Evolutionary conservation across 53 echinoderm and acorn worm species (phyloP).

Genomic region (Paracentrotus lividus): DNA sequence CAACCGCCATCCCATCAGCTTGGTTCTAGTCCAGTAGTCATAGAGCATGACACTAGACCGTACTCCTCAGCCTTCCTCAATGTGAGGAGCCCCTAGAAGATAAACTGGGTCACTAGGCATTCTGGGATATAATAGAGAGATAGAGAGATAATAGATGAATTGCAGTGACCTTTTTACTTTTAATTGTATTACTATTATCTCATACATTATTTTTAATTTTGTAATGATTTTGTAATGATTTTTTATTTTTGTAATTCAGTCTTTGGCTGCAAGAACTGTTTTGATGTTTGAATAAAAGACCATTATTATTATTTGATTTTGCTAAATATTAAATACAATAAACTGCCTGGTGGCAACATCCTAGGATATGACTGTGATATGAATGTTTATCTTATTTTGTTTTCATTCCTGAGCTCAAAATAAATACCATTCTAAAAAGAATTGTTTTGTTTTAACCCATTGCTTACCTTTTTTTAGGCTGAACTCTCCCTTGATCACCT

Average conservation of each 20-base stretch:
- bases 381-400: not conserved
- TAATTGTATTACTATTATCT: too few relatives aligned
- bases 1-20: conserved; percentile 45
- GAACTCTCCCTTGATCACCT: not conserved
- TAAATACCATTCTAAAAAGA: too few relatives aligned
- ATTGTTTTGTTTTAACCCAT: too few relatives aligned
- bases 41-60: conserved; percentile 36
- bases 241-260: too few relatives aligned
- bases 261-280: too few relatives aligned
- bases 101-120: not conserved
- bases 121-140: not conserved
- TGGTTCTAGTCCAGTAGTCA: conserved; percentile 22
- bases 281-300: too few relatives aligned
- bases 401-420: not conserved
- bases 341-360: not conserved
- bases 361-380: not conserved
- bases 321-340: too few relatives aligned
- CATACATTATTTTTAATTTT: too few relatives aligned
- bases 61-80: not conserved
- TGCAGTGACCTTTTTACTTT: not conserved
- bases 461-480: not conserved
- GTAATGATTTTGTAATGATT: too few relatives aligned
- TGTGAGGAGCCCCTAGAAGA: not conserved
- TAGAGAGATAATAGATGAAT: not conserved
- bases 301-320: too few relatives aligned